Evolutionary conservation across 2,888 invertebrate genomes (phyloP), one percentile per base, ranked within the genome.

Genomic region (Epistrophella euchroma): DNA sequence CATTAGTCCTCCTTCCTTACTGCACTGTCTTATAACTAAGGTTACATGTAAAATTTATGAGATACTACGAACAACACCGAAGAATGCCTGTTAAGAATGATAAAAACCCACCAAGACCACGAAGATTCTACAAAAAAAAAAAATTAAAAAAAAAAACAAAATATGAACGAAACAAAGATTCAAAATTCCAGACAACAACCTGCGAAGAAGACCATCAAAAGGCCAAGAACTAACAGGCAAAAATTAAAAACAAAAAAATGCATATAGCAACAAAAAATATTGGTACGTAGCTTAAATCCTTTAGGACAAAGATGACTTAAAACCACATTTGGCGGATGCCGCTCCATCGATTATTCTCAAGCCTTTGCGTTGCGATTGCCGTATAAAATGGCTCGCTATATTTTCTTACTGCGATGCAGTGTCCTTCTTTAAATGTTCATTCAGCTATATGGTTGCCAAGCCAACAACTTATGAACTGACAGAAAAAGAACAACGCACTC

Each of bases 261-360:
- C 28, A 7, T 32, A 56, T 32, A 22, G 32, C 11, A 1, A 15
- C 62, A 11, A 68, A 60, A 78, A 40, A 70, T 35, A 55, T 4
- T n/a, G n/a, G 4, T n/a, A 62, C 15, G 35, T 50, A 66, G 19
- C 22, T 50, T 9, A 68, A 52, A 37, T 52, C 68, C 52, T 68
- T 79, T 56, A 70, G 62, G 79, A 75, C 84, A 75, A 81, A 86
- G 71, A 86, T 86, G 86, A 86, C 86, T 86, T 86, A 86, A 86
- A 55, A 82, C 86, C 77, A 82, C 86, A 86, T 71, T 84, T 79
- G 78, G 83, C 62, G 56, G 64, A 84, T 84, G 64, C 83, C 79
- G 70, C 83, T 19, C 56, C 70, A 77, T 78, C 83, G 74, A 74
- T 79, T 82, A 81, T 74, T 56, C 50, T 40, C 72, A 37, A 40